A percentile compares a stretch with the other conserved stretches of the same genome.
These are phyloP conservation scores for Lasioglossum pauxillum DNA, from an alignment of 2,888 invertebrate genomes.

Conservation along the genomic window DNA sequence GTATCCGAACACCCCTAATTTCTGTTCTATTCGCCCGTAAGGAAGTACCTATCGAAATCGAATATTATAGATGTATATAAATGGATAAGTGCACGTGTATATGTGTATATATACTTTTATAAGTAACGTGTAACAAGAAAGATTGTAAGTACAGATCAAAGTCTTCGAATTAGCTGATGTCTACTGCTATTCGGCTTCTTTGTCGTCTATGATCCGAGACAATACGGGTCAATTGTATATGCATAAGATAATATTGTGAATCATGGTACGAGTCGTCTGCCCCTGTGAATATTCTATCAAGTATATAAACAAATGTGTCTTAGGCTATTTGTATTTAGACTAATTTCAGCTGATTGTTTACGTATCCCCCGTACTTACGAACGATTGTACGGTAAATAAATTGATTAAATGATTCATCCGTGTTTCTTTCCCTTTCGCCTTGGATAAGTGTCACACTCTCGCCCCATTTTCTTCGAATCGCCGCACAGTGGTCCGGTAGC, in stretches of 20 bases:
- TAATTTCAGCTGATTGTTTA: conserved; percentile 73
- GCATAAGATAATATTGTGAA: conserved; percentile 62
- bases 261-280: conserved; percentile 53
- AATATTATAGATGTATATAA: neutral
- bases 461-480: neutral
- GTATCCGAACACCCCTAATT: too few relatives aligned
- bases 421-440: neutral
- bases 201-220: conserved; percentile 60
- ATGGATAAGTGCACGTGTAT: neutral
- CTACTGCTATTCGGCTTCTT: conserved; percentile 53
- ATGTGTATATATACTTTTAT: conserved; percentile 24
- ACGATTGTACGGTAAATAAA: conserved; percentile 74
- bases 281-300: conserved; percentile 68
- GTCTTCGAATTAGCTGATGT: conserved; percentile 53
- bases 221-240: conserved; percentile 71
- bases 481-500: too few relatives aligned
- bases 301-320: conserved; percentile 55
- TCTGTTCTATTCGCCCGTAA: conserved; percentile 36
- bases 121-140: conserved; percentile 25
- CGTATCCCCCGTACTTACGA: conserved; percentile 71
- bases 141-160: conserved; percentile 48
- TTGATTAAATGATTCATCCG: conserved; percentile 69
- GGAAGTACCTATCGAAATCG: conserved; percentile 50
- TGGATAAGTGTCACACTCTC: neutral
- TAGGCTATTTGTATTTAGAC: conserved; percentile 74